Percentiles rank a stretch among this genome's conserved stretches.
Evolutionary conservation across 1,140 invertebrate species (phyloP).

Genomic region (Mycetomoellerius zeteki): DNA sequence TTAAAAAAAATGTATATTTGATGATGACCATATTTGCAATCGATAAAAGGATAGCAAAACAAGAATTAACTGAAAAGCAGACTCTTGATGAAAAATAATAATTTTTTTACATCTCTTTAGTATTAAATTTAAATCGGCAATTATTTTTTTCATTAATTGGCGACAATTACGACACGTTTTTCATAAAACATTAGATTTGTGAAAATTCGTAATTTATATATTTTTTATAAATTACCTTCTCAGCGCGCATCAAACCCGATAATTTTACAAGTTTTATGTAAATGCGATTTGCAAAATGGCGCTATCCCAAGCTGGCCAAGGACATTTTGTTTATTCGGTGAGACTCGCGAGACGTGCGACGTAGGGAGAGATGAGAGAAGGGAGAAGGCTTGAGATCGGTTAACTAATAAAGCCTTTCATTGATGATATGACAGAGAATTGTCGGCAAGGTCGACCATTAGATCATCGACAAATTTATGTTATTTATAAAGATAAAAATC

Average conservation of each 20-base stretch:
- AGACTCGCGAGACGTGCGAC: slow-evolving; percentile 20
- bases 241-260: not conserved
- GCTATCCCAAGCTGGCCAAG: not conserved
- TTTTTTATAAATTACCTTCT: slow-evolving; percentile 17
- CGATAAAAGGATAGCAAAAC: not conserved
- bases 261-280: slow-evolving; percentile 2
- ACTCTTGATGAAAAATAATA: not conserved
- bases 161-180: slow-evolving; percentile 59
- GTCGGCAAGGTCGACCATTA: not conserved
- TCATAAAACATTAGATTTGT: slow-evolving; percentile 15
- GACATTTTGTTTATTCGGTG: slow-evolving; percentile 6
- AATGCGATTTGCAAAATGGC: slow-evolving; percentile 19
- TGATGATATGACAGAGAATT: slow-evolving; percentile 35
- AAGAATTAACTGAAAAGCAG: not conserved
- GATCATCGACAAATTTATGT: not conserved
- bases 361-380: slow-evolving; percentile 36
- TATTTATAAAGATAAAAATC: not conserved
- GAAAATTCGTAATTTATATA: slow-evolving; percentile 14
- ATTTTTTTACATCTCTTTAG: not conserved
- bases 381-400: slow-evolving; percentile 37
- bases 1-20: not conserved
- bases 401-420: slow-evolving; percentile 24
- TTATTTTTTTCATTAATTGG: slow-evolving; percentile 28
- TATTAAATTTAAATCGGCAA: not conserved
- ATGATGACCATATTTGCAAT: not conserved